Evolutionary conservation across 2,888 invertebrate genomes (phyloP).

Genomic region (Phoronis australis): DNA sequence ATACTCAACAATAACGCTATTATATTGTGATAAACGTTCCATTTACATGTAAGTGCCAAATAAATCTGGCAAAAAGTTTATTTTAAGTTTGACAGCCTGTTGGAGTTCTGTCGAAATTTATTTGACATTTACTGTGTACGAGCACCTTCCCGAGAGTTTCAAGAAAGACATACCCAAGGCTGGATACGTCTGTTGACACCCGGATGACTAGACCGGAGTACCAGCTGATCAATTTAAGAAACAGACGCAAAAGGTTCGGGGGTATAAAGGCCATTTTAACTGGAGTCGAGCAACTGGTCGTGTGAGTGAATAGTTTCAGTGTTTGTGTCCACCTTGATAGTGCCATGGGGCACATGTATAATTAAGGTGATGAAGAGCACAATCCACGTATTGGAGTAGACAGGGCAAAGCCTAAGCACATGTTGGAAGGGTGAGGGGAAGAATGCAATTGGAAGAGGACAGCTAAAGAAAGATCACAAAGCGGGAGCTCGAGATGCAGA

Average conservation of each 20-base stretch:
- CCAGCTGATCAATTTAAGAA: background rate
- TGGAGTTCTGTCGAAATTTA: constrained; percentile 1
- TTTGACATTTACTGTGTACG: background rate
- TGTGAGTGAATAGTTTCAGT: background rate
- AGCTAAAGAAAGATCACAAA: background rate
- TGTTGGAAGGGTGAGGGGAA: background rate
- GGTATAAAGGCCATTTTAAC: background rate
- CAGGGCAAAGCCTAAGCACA: background rate
- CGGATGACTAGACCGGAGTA: background rate
- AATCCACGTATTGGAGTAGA: background rate
- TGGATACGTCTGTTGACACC: background rate
- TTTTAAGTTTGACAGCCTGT: no score
- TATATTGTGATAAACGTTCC: no score
- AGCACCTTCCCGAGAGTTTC: background rate
- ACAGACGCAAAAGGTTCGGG: background rate
- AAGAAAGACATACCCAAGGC: background rate
- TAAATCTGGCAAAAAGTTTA: no score
- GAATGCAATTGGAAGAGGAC: background rate
- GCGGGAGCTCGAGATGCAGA: no score
- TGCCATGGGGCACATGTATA: background rate
- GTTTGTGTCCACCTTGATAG: background rate
- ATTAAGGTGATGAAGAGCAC: background rate
- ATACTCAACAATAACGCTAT: no score
- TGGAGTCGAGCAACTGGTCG: background rate
- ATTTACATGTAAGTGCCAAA: no score